Evolutionary conservation across 35 echinoderm and acorn worm genomes (phyloP), one percentile per base, ranked within the genome.

Genomic region (Patiria miniata): DNA sequence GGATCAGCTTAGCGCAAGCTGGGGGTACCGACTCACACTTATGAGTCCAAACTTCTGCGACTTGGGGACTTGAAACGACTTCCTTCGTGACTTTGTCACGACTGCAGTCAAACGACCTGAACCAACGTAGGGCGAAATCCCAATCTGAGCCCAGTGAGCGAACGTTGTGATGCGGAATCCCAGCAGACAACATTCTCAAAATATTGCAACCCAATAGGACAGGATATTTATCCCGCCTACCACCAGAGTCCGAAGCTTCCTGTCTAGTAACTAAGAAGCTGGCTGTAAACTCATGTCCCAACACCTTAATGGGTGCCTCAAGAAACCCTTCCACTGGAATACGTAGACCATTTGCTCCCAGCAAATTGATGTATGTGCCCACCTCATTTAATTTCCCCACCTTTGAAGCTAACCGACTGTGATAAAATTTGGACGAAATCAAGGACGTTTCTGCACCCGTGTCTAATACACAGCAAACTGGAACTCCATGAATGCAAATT

Each of bases 401-500:
- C 53, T 56, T 56, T 56, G 53, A 56, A 17, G 53, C 53, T n/a
- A 56, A 56, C 14, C n/a, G n/a, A n/a, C n/a, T n/a, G n/a, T n/a
- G n/a, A n/a, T n/a, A n/a, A n/a, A n/a, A n/a, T n/a, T n/a, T n/a
- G n/a, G n/a, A n/a, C n/a, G n/a, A n/a, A n/a, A n/a, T n/a, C n/a
- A n/a, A n/a, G n/a, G n/a, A n/a, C n/a, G n/a, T n/a, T n/a, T n/a
- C n/a, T n/a, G n/a, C n/a, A n/a, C 53, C 53, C 14, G 53, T 56
- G 53, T 56, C 53, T 56, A 56, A n/a, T n/a, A 56, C 53, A 56
- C 53, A 56, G n/a, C n/a, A 17, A 17, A n/a, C 53, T 56, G 53
- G n/a, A 56, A 56, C 53, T 56, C 53, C 53, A 56, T 56, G 53
- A 56, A 56, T 56, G n/a, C 14, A n/a, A 56, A 56, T 56, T 56